phyloP scores from a whole-genome alignment of 2,113 vertebrate genomes.

The Cephalophus harveyi region DNA sequence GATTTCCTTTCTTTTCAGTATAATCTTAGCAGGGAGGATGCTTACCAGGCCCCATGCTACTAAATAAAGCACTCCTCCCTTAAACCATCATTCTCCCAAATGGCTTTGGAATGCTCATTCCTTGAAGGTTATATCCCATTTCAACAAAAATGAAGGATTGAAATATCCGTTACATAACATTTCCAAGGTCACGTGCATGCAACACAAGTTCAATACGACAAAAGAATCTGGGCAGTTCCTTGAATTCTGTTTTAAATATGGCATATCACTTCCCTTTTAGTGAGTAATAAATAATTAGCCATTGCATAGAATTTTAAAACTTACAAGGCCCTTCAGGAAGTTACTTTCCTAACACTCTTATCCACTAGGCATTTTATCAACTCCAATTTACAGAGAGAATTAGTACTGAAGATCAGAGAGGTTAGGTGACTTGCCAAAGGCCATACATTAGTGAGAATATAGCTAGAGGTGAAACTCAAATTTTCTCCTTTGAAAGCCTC shows the following conservation, averaged over 20 bases:
- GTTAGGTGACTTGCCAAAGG: not conserved
- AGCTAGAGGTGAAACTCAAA: not conserved
- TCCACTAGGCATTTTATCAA: not conserved
- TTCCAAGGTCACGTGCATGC: not conserved
- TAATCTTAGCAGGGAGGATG: slow-evolving; percentile 72
- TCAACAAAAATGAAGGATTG: not conserved
- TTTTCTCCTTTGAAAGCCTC: not conserved
- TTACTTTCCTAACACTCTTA: not conserved
- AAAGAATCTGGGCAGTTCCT: not conserved
- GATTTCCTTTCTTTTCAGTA: slow-evolving; percentile 72
- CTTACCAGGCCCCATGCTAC: slow-evolving; percentile 54
- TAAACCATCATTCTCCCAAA: not conserved
- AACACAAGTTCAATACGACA: not conserved
- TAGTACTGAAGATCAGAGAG: not conserved
- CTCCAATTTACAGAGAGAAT: not conserved
- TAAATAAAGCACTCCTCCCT: slow-evolving; percentile 60
- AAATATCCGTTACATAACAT: not conserved
- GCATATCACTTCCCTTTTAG: slow-evolving; percentile 25
- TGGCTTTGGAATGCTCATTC: not conserved
- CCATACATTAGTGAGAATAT: not conserved
- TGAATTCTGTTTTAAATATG: slow-evolving; percentile 24
- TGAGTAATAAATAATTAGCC: not conserved
- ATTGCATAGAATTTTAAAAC: not conserved
- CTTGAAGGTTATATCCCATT: slow-evolving; percentile 4
- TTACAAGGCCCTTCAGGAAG: not conserved